Conservation (phyloP, 2,888 invertebrate genomes). For the Limulus polyphemus region DNA sequence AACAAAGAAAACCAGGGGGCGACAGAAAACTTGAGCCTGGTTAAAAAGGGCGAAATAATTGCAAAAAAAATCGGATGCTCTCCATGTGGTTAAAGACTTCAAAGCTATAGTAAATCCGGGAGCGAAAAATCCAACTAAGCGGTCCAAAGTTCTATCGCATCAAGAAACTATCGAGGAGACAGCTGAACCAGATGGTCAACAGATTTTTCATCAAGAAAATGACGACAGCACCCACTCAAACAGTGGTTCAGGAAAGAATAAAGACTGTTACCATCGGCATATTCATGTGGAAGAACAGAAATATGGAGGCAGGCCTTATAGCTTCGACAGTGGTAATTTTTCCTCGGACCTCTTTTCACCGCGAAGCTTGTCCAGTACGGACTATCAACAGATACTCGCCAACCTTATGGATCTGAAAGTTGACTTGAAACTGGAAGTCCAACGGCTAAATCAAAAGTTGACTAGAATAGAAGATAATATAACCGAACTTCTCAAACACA, state of each 20-base stretch:
- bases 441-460: constrained; percentile 66
- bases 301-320: too few species aligned
- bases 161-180: constrained; percentile 43
- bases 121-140: constrained; percentile 10
- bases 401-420: constrained; percentile 71
- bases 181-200: constrained; percentile 23
- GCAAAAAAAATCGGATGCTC: background rate
- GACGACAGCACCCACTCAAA: background rate
- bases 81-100: constrained; percentile 8
- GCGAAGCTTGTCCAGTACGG: constrained; percentile 1
- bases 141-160: constrained; percentile 17
- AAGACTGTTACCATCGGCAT: too few species aligned
- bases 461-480: constrained; percentile 88
- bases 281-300: too few species aligned
- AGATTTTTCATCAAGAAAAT: constrained; percentile 1
- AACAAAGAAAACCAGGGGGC: constrained; percentile 24
- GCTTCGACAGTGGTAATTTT: too few species aligned
- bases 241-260: constrained; percentile 1
- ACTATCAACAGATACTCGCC: constrained; percentile 52
- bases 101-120: constrained; percentile 3
- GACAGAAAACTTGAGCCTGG: constrained; percentile 3
- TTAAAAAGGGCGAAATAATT: background rate
- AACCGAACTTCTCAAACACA: constrained; percentile 88
- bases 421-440: constrained; percentile 69
- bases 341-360: background rate